These are phyloP conservation scores for Mycetomoellerius zeteki DNA, from an alignment of 1,140 invertebrate genomes.

Conservation along the genomic window DNA sequence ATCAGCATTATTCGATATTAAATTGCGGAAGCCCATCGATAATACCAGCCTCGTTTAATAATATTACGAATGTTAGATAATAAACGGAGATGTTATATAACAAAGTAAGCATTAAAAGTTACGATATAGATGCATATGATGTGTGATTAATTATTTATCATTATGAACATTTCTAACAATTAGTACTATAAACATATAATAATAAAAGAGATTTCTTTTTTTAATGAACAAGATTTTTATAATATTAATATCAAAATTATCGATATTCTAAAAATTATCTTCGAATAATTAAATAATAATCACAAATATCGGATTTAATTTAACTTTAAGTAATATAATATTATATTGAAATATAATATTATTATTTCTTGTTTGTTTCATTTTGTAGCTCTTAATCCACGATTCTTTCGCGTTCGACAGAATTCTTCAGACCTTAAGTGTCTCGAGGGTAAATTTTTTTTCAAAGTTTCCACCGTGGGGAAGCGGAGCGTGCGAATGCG, in stretches of 20 bases:
- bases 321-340: background rate
- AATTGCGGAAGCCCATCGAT: background rate
- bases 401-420: background rate
- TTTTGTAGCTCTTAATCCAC: background rate
- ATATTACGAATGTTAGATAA: background rate
- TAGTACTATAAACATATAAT: background rate
- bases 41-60: background rate
- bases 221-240: background rate
- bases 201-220: constrained; percentile 2
- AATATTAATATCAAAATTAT: constrained; percentile 5
- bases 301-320: background rate
- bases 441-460: background rate
- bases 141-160: background rate
- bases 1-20: constrained; percentile 2
- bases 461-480: background rate
- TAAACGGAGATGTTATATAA: background rate
- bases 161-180: background rate
- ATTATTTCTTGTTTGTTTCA: background rate
- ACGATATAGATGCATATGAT: background rate
- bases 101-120: constrained; percentile 3
- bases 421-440: background rate
- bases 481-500: background rate
- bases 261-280: background rate
- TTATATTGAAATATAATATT: background rate
- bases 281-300: background rate